Evolutionary conservation across 2,113 vertebrate genomes (phyloP), one percentile per base, ranked within the genome.

Genomic region (Corvus moneduloides): DNA sequence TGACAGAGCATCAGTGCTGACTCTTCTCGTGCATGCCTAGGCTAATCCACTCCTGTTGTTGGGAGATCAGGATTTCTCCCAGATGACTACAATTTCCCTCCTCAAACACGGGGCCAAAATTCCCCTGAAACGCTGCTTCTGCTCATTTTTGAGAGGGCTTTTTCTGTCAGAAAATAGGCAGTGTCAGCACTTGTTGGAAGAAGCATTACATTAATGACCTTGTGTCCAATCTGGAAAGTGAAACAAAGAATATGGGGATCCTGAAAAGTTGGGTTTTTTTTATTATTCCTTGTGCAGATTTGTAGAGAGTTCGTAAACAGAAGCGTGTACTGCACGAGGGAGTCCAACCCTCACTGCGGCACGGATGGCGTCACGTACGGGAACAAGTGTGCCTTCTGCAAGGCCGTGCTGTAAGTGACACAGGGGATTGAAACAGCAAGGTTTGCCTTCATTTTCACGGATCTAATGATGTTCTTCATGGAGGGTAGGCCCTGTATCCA

Each of bases 301-400:
- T 98, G 98, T 54, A 91, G 13, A 63, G 97, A 98, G 55, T 98
- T 98, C 30, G 4, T 52, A 46, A 95, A 97, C 56, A 96, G 97
- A 67, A 97, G 92, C 0, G 71, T 97, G 83, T 97, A 92, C 91
- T 98, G 98, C 62, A 98, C 98, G 2, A 93, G 98, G 78, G 98
- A 98, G 90, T 98, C 98, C 59, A 96, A 97, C 67, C 98, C 98
- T 44, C 96, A 97, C 88, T 98, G 98, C 16, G 98, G 98, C 79
- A 97, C 97, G 11, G 95, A 98, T 5, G 98, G 98, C 18, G 24
- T 97, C 88, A 98, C 98, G 0, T 98, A 98, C 0, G 98, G 98
- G 77, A 98, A 98, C 90, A 97, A 96, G 39, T 98, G 98, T 19
- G 79, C 97, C 74, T 98, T 98, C 96, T 98, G 98, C 94, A 98